Conservation (phyloP, 2,113 vertebrate species). For the Brienomyrus brachyistius region DNA sequence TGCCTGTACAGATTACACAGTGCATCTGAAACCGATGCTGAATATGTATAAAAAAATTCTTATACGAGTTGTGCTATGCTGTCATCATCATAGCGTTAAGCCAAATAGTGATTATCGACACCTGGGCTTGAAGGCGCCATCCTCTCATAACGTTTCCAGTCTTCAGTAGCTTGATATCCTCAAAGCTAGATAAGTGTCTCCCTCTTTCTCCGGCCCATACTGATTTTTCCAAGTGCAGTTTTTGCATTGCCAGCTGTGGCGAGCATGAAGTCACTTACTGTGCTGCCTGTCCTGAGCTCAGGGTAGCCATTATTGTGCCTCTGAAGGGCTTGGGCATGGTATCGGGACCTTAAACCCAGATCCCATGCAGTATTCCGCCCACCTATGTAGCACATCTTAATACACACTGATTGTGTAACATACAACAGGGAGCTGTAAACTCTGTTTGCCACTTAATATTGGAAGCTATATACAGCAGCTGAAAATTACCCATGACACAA, state of each 20-base stretch:
- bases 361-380: not conserved
- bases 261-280: not conserved
- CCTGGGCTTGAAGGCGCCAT: not conserved
- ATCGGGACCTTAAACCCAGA: not conserved
- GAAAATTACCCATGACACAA: not conserved
- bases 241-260: not conserved
- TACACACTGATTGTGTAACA: not conserved
- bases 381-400: not conserved
- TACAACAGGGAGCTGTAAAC: not conserved
- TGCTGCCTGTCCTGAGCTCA: not conserved
- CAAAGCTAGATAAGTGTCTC: not conserved
- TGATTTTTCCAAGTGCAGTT: not conserved
- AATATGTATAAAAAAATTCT: not conserved
- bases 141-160: not conserved
- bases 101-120: not conserved
- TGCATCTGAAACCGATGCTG: not conserved
- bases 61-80: not conserved
- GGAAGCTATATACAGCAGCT: not conserved
- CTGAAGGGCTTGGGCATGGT: not conserved
- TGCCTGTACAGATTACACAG: not conserved
- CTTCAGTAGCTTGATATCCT: not conserved
- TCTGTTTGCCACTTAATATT: not conserved
- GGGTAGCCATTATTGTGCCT: not conserved
- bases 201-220: not conserved
- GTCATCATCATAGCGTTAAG: not conserved